phyloP scores from a whole-genome alignment of 1,140 invertebrate species.

The Anastatus disparis region DNA sequence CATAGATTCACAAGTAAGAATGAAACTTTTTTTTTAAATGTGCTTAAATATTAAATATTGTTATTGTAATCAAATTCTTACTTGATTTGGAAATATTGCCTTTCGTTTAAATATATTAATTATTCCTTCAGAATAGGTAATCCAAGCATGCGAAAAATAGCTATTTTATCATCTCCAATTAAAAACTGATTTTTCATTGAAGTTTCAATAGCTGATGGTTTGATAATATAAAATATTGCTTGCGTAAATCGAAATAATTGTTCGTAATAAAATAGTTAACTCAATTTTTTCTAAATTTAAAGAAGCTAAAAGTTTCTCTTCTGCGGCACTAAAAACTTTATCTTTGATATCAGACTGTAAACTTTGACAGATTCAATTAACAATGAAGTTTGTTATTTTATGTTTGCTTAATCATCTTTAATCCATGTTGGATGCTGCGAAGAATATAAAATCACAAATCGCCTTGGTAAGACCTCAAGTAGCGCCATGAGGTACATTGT shows the following conservation, averaged over 20 bases:
- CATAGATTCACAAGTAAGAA: not conserved
- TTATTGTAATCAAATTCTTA: slow-evolving; percentile 38
- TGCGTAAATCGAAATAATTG: slow-evolving; percentile 51
- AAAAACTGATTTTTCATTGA: slow-evolving; percentile 53
- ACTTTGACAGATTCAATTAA: slow-evolving; percentile 56
- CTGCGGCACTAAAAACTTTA: slow-evolving; percentile 55
- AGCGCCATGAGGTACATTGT: not conserved
- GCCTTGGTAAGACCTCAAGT: not conserved
- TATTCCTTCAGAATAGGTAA: slow-evolving; percentile 54
- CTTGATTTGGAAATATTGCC: slow-evolving; percentile 58
- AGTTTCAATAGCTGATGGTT: slow-evolving; percentile 50
- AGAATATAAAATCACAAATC: not conserved
- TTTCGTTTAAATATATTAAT: slow-evolving; percentile 52
- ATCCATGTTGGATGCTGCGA: slow-evolving; percentile 50
- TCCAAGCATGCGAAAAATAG: slow-evolving; percentile 56
- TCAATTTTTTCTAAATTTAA: slow-evolving; percentile 53
- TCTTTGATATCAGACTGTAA: slow-evolving; percentile 43
- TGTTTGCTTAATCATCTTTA: slow-evolving; percentile 49
- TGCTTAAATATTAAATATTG: not conserved
- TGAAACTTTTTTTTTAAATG: not conserved
- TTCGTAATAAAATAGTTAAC: slow-evolving; percentile 51
- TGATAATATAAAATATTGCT: slow-evolving; percentile 54
- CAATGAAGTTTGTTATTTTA: slow-evolving; percentile 58
- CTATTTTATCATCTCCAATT: slow-evolving; percentile 52
- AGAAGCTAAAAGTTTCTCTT: slow-evolving; percentile 59